phyloP scores from a whole-genome alignment of 2,888 invertebrate species.

The Ochlodes sylvanus region DNA sequence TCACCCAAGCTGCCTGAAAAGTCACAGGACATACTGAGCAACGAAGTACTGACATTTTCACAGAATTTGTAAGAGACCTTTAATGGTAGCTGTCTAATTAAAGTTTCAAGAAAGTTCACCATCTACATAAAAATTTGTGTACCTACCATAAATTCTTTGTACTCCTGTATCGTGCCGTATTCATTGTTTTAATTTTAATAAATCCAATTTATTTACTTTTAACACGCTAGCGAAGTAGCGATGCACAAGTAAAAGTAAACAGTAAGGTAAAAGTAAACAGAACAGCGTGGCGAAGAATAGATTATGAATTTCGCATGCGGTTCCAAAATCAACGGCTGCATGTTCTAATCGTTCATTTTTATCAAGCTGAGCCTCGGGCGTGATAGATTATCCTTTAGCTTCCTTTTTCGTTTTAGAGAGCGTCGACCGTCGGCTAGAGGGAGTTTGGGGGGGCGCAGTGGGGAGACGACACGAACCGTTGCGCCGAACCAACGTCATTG shows the following conservation, averaged over 20 bases:
- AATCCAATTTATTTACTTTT: constrained; percentile 14
- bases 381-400: constrained; percentile 84
- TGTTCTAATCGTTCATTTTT: constrained; percentile 82
- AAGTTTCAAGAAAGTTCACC: constrained; percentile 30
- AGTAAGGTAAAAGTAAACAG: constrained; percentile 11
- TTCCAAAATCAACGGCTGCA: constrained; percentile 72
- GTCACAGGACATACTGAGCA: too few species aligned
- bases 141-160: constrained; percentile 24
- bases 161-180: background rate
- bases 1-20: too few species aligned
- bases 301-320: constrained; percentile 40
- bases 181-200: constrained; percentile 10
- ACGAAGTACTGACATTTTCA: background rate
- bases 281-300: background rate
- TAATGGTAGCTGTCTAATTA: constrained; percentile 23
- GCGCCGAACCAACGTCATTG: constrained; percentile 77
- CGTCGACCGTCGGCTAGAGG: constrained; percentile 80
- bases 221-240: background rate
- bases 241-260: too few species aligned
- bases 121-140: constrained; percentile 34
- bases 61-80: constrained; percentile 14
- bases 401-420: constrained; percentile 83
- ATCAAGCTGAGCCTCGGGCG: constrained; percentile 80
- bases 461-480: constrained; percentile 53
- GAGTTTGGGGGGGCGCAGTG: constrained; percentile 60